Evolutionary conservation across 1,140 invertebrate species (phyloP).

Genomic region (Marisa cornuarietis): DNA sequence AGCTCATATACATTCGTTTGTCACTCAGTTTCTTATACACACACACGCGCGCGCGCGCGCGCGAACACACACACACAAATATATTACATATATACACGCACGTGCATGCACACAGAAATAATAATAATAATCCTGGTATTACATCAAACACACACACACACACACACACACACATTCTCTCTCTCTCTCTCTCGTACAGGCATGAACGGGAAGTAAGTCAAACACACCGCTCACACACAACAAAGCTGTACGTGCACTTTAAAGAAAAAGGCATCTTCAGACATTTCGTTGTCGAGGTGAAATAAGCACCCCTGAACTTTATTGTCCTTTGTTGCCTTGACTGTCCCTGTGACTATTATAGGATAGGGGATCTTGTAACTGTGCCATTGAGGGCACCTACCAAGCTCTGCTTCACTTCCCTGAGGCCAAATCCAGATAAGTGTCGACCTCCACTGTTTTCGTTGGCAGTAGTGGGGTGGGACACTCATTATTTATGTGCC

Average conservation of each 20-base stretch:
- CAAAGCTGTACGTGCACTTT: neutral
- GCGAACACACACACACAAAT: slow-evolving; percentile 7
- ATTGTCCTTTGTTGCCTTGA: too few relatives aligned
- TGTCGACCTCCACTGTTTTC: neutral
- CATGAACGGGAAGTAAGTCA: neutral
- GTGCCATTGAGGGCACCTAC: neutral
- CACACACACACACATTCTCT: slow-evolving; percentile 10
- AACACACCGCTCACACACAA: neutral
- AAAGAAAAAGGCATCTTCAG: neutral
- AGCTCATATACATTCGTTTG: neutral
- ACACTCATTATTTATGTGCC: neutral
- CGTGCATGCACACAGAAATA: too few relatives aligned
- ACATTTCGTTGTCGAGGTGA: too few relatives aligned
- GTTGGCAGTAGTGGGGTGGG: neutral
- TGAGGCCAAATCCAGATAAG: neutral
- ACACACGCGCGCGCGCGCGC: too few relatives aligned
- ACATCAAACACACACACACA: slow-evolving; percentile 2
- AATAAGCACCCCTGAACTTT: too few relatives aligned
- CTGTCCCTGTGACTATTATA: slow-evolving; percentile 7
- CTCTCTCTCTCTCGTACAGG: neutral
- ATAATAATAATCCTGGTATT: too few relatives aligned
- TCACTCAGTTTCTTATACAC: neutral
- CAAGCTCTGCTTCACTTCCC: neutral
- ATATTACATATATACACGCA: too few relatives aligned
- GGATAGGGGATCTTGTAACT: neutral